Evolutionary conservation across 2,797 vertebrate genomes (phyloP).

Genomic region (Pyrocephalus nanus): DNA sequence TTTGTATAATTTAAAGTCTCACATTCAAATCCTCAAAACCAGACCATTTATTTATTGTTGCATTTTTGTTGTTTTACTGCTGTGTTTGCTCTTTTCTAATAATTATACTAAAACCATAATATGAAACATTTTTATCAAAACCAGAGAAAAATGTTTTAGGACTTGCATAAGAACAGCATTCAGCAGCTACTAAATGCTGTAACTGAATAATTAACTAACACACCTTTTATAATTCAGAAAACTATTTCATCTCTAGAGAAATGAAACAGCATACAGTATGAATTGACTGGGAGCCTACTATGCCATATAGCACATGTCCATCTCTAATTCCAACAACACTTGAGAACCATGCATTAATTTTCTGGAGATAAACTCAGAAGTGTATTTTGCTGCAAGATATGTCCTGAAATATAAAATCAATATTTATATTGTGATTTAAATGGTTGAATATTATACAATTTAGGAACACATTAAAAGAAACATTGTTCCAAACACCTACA

Average conservation of each 20-base stretch:
- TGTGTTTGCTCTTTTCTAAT: not conserved
- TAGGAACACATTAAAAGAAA: not conserved
- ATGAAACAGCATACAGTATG: not conserved
- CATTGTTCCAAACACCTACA: not conserved
- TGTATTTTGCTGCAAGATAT: not conserved
- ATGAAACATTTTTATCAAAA: not conserved
- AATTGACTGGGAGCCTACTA: not conserved
- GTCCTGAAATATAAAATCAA: not conserved
- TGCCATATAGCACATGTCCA: not conserved
- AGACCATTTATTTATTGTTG: not conserved
- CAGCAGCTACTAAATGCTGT: not conserved
- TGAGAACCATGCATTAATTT: not conserved
- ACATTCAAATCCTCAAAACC: slow-evolving; percentile 11
- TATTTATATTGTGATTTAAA: not conserved
- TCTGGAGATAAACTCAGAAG: not conserved
- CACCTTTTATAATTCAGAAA: not conserved
- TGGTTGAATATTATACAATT: not conserved
- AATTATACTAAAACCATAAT: not conserved
- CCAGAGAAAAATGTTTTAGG: not conserved
- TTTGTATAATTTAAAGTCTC: slow-evolving; percentile 5
- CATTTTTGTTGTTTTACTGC: not conserved
- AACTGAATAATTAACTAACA: not conserved
- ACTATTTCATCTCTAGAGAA: not conserved
- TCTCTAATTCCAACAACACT: not conserved
- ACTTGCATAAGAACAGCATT: not conserved